phyloP scores from a whole-genome alignment of 2,888 invertebrate species.

The Dryadula phaetusa region DNA sequence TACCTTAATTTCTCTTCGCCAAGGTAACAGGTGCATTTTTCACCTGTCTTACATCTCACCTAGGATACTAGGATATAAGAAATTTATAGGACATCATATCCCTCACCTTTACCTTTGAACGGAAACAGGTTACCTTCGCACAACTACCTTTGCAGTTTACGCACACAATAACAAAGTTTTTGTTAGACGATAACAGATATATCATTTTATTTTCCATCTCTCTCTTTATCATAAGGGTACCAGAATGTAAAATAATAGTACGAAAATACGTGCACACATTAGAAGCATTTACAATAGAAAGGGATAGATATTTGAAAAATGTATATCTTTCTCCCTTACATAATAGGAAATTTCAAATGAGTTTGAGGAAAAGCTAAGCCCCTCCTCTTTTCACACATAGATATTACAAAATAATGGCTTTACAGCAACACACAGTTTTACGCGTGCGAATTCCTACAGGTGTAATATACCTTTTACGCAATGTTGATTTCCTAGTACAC shows the following conservation, averaged over 20 bases:
- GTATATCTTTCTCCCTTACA: slow-evolving; percentile 32
- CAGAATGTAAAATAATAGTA: background rate
- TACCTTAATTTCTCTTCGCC: slow-evolving; percentile 15
- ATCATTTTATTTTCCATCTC: slow-evolving; percentile 43
- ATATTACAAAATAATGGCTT: background rate
- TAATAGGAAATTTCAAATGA: slow-evolving; percentile 5
- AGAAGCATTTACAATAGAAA: slow-evolving; percentile 6
- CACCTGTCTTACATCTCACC: slow-evolving; percentile 78
- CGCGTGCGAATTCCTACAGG: slow-evolving; percentile 51
- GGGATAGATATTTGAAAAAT: slow-evolving; percentile 33
- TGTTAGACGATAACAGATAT: slow-evolving; percentile 33
- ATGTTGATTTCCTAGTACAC: slow-evolving; percentile 68
- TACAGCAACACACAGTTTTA: slow-evolving; percentile 33
- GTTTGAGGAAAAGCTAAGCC: slow-evolving; percentile 27
- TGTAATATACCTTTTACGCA: slow-evolving; percentile 53
- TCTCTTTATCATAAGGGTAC: background rate
- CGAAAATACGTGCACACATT: slow-evolving; percentile 34
- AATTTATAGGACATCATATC: slow-evolving; percentile 53
- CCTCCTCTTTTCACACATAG: slow-evolving; percentile 21
- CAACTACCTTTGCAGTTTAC: background rate
- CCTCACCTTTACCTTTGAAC: slow-evolving; percentile 60
- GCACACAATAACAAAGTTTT: background rate
- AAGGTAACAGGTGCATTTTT: slow-evolving; percentile 67
- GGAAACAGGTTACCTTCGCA: slow-evolving; percentile 27
- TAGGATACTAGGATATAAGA: slow-evolving; percentile 70